Percentiles rank a stretch among this genome's conserved stretches.
Evolutionary conservation across 2,888 invertebrate genomes (phyloP).

Genomic region (Boloria euphrosyne): DNA sequence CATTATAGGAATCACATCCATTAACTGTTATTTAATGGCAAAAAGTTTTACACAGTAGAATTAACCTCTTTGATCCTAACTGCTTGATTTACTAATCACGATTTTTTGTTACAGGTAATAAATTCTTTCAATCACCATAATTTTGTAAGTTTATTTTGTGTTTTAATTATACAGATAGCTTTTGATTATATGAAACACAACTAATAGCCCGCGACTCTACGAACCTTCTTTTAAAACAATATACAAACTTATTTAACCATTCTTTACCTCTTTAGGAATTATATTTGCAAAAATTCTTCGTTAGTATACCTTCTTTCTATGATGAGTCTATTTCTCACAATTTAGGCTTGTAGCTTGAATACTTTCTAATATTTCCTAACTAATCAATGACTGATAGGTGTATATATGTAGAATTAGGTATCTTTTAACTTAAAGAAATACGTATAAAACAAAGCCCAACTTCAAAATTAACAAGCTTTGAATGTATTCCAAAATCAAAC

Average conservation of each 20-base stretch:
- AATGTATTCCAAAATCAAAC: constrained; percentile 51
- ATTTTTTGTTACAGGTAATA: constrained; percentile 27
- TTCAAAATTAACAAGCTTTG: constrained; percentile 39
- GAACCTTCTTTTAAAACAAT: too few relatives aligned
- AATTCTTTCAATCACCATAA: neutral
- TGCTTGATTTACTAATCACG: constrained; percentile 13
- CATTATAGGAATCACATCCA: constrained; percentile 35
- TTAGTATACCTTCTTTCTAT: too few relatives aligned
- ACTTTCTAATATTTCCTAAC: too few relatives aligned
- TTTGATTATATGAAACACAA: too few relatives aligned
- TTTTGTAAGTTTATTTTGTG: constrained; percentile 7
- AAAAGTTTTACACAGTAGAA: constrained; percentile 15
- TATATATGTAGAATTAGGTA: neutral
- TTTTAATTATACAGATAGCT: neutral
- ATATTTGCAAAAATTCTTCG: too few relatives aligned
- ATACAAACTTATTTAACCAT: too few relatives aligned
- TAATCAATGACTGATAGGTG: too few relatives aligned
- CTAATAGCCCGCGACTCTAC: too few relatives aligned
- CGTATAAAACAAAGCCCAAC: constrained; percentile 17
- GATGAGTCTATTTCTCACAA: too few relatives aligned
- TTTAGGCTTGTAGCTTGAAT: too few relatives aligned
- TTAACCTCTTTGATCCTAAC: constrained; percentile 14
- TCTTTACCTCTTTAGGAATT: too few relatives aligned
- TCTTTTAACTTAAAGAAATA: neutral
- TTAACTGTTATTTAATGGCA: constrained; percentile 34